A percentile compares a stretch with the other conserved stretches of the same genome.
phyloP scores from a whole-genome alignment of 1,140 invertebrate genomes.

The Caenorhabditis remanei region DNA sequence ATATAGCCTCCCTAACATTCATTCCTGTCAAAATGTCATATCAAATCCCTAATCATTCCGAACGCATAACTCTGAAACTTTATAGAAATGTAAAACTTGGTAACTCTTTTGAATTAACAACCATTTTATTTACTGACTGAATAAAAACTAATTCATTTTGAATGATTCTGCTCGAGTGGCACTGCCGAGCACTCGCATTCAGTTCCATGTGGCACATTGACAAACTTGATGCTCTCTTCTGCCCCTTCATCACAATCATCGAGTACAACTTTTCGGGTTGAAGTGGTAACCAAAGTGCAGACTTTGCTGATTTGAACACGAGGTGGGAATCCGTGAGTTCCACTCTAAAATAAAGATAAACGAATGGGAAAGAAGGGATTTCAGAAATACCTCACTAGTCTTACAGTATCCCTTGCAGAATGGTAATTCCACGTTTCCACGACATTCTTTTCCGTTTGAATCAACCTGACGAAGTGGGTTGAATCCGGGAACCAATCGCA shows the following conservation, averaged over 20 bases:
- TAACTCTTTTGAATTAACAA: background rate
- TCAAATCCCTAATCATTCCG: background rate
- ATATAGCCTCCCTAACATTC: too few relatives aligned
- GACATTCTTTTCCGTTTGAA: slow-evolving; percentile 24
- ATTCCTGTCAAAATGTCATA: background rate
- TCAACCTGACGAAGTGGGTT: slow-evolving; percentile 13
- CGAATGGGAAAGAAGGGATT: background rate
- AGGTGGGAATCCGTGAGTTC: slow-evolving; percentile 28
- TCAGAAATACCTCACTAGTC: slow-evolving; percentile 39
- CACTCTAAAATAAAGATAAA: background rate
- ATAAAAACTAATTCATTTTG: background rate
- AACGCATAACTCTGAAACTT: background rate
- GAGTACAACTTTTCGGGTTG: slow-evolving; percentile 19
- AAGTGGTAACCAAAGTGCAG: slow-evolving; percentile 20
- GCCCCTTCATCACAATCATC: slow-evolving; percentile 31
- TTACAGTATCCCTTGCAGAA: slow-evolving; percentile 49
- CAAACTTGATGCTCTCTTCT: slow-evolving; percentile 38
- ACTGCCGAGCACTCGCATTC: slow-evolving; percentile 33
- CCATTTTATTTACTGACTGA: background rate
- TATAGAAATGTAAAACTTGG: background rate
- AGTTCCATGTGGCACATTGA: slow-evolving; percentile 28
- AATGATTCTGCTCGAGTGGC: slow-evolving; percentile 29
- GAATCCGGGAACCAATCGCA: slow-evolving; percentile 19
- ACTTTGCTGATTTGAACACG: slow-evolving; percentile 37
- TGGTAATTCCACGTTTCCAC: slow-evolving; percentile 41